Evolutionary conservation across 1,140 invertebrate species (phyloP), one percentile per base, ranked within the genome.

Genomic region (Drosophila punjabiensis): DNA sequence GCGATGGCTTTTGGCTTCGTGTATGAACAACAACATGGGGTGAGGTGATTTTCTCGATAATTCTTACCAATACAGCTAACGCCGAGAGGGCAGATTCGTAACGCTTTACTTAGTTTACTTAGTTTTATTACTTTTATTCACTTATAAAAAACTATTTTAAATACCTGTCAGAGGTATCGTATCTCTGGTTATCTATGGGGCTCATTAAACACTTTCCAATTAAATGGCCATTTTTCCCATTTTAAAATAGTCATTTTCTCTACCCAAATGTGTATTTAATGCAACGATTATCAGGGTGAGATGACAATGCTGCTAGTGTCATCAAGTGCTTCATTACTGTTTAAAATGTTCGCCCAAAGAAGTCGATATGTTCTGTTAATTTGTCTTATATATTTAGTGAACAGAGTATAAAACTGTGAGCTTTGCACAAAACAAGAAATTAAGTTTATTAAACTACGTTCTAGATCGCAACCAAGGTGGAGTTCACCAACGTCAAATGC

Each of bases 31-130:
- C 8, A 41, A 61, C 32, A 41, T 41, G 18, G 66, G 32, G 0
- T 47, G 47, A 24, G 81, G 77, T 63, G 66, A 68, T 77, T 84
- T 69, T 69, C 39, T 43, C 33, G 35, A 20, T 37, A 28, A 47
- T 67, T 76, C 70, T 67, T 30, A 18, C 28, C 8, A 28, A 37
- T 20, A 37, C n/a, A 8, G 7, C 18, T 16, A 37, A 8, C 3
- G 9, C 0, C 33, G 13, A 41, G 65, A 14, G 41, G 35, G 41
- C 7, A n/a, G 50, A 28, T 56, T 28, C 1, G 8, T 8, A 16
- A n/a, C 2, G 8, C 33, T 32, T 8, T 11, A 39, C 0, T 4
- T 16, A 13, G 16, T 50, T 39, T 52, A 6, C n/a, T n/a, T n/a
- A n/a, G n/a, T n/a, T n/a, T n/a, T n/a, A 39, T 35, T 3, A 30